Evolutionary conservation across 2,113 vertebrate genomes (phyloP), one percentile per base, ranked within the genome.

Genomic region (Atractosteus spatula): DNA sequence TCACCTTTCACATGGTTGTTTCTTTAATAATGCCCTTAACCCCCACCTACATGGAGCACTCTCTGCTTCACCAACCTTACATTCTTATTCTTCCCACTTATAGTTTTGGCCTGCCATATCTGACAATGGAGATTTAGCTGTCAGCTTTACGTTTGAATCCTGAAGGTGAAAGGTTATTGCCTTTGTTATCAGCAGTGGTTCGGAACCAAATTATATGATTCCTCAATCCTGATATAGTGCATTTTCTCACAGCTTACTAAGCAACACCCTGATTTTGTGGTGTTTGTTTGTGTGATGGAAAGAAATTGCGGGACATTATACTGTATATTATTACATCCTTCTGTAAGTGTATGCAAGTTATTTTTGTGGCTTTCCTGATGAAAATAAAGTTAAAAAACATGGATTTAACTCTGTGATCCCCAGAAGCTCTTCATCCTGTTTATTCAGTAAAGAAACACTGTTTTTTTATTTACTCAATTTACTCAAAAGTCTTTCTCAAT

Each of bases 1-100:
- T 72, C 62, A 72, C 71, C 51, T 66, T 66, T 56, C 62, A 61
- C 47, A 66, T 72, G 62, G 29, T 44, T 72, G 8, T 77, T 72
- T 62, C 74, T 75, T 71, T 43, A 71, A 54, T 51, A 55, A 55
- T 17, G 55, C 67, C 76, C n/a, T 42, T 54, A n/a, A 45, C 57
- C 76, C 41, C 8, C 62, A 56, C 70, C 8, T 16, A 55, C 56
- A 68, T 54, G 51, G 63, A 68, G 55, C 16, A 67, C 59, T 51
- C 62, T 55, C 65, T 42, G 45, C 29, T 47, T 10, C 67, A 16
- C 13, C 65, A 41, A 14, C 29, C 64, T 62, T 64, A 68, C 44
- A 63, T 17, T 8, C 68, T 66, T 47, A 29, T 63, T 44, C 55
- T 41, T 45, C 41, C 10, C 13, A 43, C 73, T 41, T 42, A 69